phyloP scores from a whole-genome alignment of 2,888 invertebrate genomes.

The Clepsis dumicolana region DNA sequence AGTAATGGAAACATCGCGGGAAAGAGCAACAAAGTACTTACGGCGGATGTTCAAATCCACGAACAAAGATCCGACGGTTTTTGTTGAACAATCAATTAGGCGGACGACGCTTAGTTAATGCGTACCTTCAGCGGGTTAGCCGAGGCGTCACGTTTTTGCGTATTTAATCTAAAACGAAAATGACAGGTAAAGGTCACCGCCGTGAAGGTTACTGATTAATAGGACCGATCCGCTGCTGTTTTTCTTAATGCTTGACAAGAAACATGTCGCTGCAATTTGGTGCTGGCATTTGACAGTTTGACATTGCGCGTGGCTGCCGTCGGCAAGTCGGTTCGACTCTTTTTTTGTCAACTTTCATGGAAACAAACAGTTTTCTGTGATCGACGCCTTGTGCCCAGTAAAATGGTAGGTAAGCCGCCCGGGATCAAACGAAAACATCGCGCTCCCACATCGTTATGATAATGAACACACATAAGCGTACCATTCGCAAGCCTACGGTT shows the following conservation, averaged over 20 bases:
- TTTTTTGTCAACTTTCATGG: background rate
- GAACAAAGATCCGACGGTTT: slow-evolving; percentile 18
- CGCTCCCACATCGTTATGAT: slow-evolving; percentile 36
- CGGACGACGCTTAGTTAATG: slow-evolving; percentile 8
- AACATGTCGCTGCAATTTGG: slow-evolving; percentile 11
- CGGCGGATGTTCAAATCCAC: slow-evolving; percentile 8
- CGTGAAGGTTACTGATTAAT: slow-evolving; percentile 25
- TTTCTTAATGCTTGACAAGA: slow-evolving; percentile 27
- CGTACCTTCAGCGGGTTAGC: slow-evolving; percentile 12
- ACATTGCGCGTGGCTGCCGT: background rate
- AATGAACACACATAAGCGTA: slow-evolving; percentile 41
- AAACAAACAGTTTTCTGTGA: slow-evolving; percentile 6
- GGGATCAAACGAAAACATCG: slow-evolving; percentile 41
- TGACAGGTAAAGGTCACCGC: slow-evolving; percentile 36
- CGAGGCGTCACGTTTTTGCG: slow-evolving; percentile 35
- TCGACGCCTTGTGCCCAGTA: background rate
- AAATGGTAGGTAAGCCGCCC: slow-evolving; percentile 10
- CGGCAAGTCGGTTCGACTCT: background rate
- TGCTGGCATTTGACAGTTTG: background rate
- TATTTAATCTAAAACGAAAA: slow-evolving; percentile 39
- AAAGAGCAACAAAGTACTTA: slow-evolving; percentile 11
- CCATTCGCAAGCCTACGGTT: slow-evolving; percentile 38
- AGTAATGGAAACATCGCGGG: slow-evolving; percentile 20
- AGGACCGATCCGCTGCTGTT: slow-evolving; percentile 5
- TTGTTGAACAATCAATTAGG: slow-evolving; percentile 35